phyloP scores from a whole-genome alignment of 2,113 vertebrate species.

The Megaceryle torquata region DNA sequence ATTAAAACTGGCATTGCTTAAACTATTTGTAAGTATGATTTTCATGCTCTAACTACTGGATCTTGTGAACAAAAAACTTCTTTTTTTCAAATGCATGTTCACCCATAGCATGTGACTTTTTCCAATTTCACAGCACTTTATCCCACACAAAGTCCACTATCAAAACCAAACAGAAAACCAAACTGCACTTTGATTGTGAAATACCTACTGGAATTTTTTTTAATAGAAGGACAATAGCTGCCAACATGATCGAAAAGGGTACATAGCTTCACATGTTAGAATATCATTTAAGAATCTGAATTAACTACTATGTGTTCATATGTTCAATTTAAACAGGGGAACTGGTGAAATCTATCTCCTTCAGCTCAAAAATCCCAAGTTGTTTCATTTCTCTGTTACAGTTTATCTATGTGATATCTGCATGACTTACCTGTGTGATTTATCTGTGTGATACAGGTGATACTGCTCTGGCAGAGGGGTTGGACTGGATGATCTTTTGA shows the following conservation, averaged over 20 bases:
- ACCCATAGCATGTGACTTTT: neutral
- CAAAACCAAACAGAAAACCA: neutral
- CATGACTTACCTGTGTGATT: neutral
- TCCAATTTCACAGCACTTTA: neutral
- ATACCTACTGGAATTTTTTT: neutral
- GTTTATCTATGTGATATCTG: neutral
- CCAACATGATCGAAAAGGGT: neutral
- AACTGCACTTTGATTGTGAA: neutral
- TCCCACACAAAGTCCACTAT: neutral
- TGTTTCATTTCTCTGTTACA: neutral
- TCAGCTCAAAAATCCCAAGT: neutral
- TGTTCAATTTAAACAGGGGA: no score
- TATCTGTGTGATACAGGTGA: no score
- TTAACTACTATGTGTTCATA: no score
- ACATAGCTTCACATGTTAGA: no score
- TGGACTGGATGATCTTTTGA: no score
- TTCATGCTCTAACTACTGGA: neutral
- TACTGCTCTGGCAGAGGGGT: no score
- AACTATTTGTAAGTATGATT: neutral
- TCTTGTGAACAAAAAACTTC: neutral
- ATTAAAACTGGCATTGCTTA: conserved; percentile 5
- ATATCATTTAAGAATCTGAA: no score
- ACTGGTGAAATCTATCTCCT: no score
- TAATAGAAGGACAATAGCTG: neutral
- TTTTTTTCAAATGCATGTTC: neutral